Conservation (phyloP, 2,888 invertebrate genomes). For the Hypsopygia costalis region DNA sequence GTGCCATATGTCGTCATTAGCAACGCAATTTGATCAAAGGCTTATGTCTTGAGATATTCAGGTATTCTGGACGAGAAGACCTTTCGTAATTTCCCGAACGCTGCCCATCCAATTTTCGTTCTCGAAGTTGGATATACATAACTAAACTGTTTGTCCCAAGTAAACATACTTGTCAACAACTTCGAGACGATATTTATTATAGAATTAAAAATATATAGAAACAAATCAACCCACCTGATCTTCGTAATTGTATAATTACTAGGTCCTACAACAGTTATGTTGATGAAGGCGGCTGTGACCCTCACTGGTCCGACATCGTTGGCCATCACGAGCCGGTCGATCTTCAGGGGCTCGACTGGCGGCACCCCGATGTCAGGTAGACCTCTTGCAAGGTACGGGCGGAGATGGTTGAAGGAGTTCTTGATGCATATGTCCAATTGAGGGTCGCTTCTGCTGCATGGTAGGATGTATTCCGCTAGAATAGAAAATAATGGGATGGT, state of each 20-base stretch:
- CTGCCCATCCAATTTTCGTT: too few species aligned
- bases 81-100: too few species aligned
- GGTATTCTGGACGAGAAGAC: too few species aligned
- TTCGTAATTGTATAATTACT: constrained; percentile 87
- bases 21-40: too few species aligned
- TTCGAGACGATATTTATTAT: too few species aligned
- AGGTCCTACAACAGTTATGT: constrained; percentile 88
- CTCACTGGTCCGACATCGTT: constrained; percentile 89
- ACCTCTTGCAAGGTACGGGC: constrained; percentile 85
- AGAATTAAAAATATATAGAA: too few species aligned
- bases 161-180: too few species aligned
- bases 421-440: constrained; percentile 84
- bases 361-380: constrained; percentile 87
- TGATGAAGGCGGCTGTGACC: constrained; percentile 86
- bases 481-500: constrained; percentile 20
- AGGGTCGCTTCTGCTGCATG: constrained; percentile 85
- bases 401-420: constrained; percentile 85
- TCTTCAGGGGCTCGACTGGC: constrained; percentile 86
- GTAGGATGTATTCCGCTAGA: constrained; percentile 86
- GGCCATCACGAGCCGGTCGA: constrained; percentile 87
- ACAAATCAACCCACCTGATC: constrained; percentile 73
- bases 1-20: too few species aligned
- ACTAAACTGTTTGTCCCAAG: too few species aligned
- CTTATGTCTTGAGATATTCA: too few species aligned
- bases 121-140: too few species aligned